phyloP scores from a whole-genome alignment of 2,113 vertebrate genomes.

The Paracanthobrama guichenoti region DNA sequence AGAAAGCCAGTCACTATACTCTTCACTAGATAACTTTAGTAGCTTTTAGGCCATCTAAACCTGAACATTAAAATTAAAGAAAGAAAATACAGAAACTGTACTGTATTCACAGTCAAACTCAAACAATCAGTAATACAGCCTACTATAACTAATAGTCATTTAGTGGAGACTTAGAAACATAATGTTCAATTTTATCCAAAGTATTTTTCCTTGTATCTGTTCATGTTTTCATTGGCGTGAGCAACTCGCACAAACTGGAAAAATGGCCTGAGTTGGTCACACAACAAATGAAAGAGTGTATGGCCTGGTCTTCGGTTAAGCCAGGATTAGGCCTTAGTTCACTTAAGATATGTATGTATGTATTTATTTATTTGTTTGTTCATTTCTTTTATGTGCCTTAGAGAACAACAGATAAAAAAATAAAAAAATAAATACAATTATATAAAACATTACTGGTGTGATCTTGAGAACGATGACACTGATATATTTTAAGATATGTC shows the following conservation, averaged over 20 bases:
- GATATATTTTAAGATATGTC: no score
- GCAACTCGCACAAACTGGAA: neutral
- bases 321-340: no score
- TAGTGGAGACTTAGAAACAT: neutral
- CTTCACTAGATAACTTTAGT: neutral
- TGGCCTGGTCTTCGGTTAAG: no score
- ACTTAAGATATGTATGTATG: no score
- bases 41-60: neutral
- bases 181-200: no score
- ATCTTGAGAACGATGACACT: no score
- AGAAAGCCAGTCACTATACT: neutral
- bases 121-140: conserved; percentile 5
- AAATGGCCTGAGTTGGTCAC: neutral
- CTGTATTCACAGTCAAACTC: neutral
- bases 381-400: no score
- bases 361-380: no score
- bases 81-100: neutral
- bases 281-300: neutral
- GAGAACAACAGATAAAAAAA: no score
- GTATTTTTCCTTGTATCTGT: conserved; percentile 24
- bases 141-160: neutral
- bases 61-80: neutral
- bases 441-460: no score
- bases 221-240: neutral
- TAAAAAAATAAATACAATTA: no score